phyloP scores from a whole-genome alignment of 2,888 invertebrate genomes.

The Ichneumoninae sp. region DNA sequence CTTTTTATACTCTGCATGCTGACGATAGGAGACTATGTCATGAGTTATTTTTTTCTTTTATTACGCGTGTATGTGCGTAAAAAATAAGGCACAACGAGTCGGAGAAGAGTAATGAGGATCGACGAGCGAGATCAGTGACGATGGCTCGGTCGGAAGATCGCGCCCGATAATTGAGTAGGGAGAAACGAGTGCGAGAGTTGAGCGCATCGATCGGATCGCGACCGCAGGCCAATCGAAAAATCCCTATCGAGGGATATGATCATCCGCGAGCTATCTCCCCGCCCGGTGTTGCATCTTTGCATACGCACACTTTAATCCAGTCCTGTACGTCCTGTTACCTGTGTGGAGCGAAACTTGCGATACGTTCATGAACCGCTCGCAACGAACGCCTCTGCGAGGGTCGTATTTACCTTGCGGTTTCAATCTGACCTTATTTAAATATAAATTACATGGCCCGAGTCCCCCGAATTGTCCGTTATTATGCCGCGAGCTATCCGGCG shows the following conservation, averaged over 20 bases:
- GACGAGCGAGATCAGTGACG: conserved; percentile 45
- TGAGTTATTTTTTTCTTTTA: background rate
- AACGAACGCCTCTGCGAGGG: conserved; percentile 69
- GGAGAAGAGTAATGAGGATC: conserved; percentile 39
- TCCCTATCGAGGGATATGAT: conserved; percentile 72
- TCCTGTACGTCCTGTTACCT: conserved; percentile 1
- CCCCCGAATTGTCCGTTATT: conserved; percentile 60
- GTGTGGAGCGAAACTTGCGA: conserved; percentile 41
- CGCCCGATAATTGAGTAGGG: conserved; percentile 57
- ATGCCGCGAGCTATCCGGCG: conserved; percentile 44
- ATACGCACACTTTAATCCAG: conserved; percentile 35
- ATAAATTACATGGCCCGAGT: conserved; percentile 79
- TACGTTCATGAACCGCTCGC: conserved; percentile 55
- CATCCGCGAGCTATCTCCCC: conserved; percentile 50
- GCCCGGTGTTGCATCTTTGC: conserved; percentile 47
- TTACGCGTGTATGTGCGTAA: background rate
- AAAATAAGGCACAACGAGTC: conserved; percentile 27
- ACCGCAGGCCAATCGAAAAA: conserved; percentile 79
- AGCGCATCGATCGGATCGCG: conserved; percentile 67
- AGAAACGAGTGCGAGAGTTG: conserved; percentile 37
- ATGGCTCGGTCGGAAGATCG: conserved; percentile 55
- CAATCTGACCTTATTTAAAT: conserved; percentile 83
- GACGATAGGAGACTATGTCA: no score
- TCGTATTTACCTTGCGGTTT: conserved; percentile 83
- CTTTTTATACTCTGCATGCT: no score